Base-by-base conservation (phyloP, 2,888 invertebrate genomes). In the Dolichopus griseipennis region DNA sequence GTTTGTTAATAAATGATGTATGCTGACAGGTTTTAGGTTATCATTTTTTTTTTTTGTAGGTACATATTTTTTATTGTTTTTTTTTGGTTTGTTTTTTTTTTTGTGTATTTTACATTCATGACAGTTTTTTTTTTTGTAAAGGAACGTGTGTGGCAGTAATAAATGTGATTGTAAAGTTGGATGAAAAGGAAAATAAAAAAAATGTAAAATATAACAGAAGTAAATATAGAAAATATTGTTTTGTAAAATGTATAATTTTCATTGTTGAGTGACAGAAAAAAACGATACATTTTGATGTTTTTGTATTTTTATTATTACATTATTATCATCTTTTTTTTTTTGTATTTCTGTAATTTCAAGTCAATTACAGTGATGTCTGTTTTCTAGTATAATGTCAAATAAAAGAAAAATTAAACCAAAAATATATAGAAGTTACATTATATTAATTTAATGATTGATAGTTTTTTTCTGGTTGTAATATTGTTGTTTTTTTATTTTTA, bases 1-100 rank as follows among this genome's bases (percentile, higher is more conserved):
- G 63, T 63, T 63, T 63, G 27, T 63, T 63, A 63, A 63, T 27
- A 27, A 63, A 63, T 63, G 63, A 63, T 63, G 63, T 63, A 27
- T 63, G 63, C 27, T 63, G 63, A 63, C 63, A 63, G 63, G 22
- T 63, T 63, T 63, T 52, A 52, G 52, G 52, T 52, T 52, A 52
- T 52, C 52, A 52, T 52, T 52, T 52, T 52, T 52, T 7, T 52
- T n/a, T n/a, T n/a, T n/a, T n/a, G n/a, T n/a, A n/a, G n/a, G n/a
- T n/a, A n/a, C n/a, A n/a, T n/a, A n/a, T n/a, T n/a, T n/a, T n/a
- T n/a, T n/a, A n/a, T n/a, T n/a, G n/a, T 37, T 37, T 37, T 37
- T 37, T 37, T 10, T 37, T 10, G 6, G 52, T 52, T 15, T 18
- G 9, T 52, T 15, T 52, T 52, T 52, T 52, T 52, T 52, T 52